Evolutionary conservation across 2,797 vertebrate species (phyloP), one percentile per base, ranked within the genome.

Genomic region (Tragelaphus eurycerus): DNA sequence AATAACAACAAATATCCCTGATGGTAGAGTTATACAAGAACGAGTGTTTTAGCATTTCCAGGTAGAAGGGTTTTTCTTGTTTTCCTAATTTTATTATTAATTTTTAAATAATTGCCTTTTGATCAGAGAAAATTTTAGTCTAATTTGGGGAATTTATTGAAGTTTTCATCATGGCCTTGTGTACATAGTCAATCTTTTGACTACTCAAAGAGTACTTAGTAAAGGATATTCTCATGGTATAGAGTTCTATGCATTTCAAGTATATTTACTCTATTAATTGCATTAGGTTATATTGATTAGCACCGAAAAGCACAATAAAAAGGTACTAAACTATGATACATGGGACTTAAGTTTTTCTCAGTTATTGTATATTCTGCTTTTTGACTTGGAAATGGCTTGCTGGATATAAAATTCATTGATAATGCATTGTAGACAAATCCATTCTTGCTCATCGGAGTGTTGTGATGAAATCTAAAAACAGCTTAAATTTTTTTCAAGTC

Each of bases 1-100:
- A 74, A 74, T 4, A 34, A 38, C 21, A 74, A 74, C 21, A 74
- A 46, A 43, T 27, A 48, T 92, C 60, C 38, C 57, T 87, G 46
- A 74, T 52, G n/a, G 23, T 25, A 81, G 21, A 78, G 6, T 59
- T 87, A 29, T 74, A 87, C 1, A 93, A 23, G n/a, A 74, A 92
- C 74, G 31, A 59, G 43, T 90, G 67, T 92, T 82, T 90, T 84
- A 93, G 54, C 12, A 88, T 95, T 96, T 95, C 67, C 59, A 85
- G 43, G 19, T 93, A 6, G 25, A 34, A 93, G 17, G 17, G 43
- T 34, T 86, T 96, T 93, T 90, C 46, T 60, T 74, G 57, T 78
- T 83, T 29, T 27, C 21, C 50, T 85, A 15, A n/a, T 90, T 93
- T 94, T 96, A 93, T 89, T 94, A 64, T 50, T 88, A 78, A 48